Percentiles rank a stretch among this genome's conserved stretches.
Evolutionary conservation across 2,888 invertebrate genomes (phyloP).

Genomic region (Trissoscelio sp.): DNA sequence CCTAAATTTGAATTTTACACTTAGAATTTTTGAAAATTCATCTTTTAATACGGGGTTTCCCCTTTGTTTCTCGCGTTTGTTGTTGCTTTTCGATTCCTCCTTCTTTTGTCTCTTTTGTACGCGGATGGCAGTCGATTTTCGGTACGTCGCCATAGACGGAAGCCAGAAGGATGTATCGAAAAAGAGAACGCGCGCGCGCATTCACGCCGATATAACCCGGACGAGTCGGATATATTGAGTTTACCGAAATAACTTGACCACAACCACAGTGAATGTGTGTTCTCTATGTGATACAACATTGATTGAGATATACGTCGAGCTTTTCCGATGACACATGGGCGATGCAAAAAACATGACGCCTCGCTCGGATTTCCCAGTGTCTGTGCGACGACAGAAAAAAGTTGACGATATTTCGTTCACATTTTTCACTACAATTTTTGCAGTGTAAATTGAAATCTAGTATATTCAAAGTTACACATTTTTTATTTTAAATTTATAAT

Average conservation of each 20-base stretch:
- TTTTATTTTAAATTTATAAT: no score
- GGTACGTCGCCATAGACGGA: slow-evolving; percentile 59
- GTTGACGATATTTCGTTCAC: no score
- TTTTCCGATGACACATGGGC: slow-evolving; percentile 29
- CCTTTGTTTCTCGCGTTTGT: slow-evolving; percentile 48
- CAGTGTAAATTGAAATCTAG: no score
- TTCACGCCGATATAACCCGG: slow-evolving; percentile 60
- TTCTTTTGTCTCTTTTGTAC: slow-evolving; percentile 43
- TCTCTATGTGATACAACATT: slow-evolving; percentile 41
- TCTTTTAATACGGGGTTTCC: no score
- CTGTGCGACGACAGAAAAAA: no score
- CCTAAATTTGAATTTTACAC: no score
- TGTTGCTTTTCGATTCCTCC: slow-evolving; percentile 36
- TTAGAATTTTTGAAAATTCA: no score
- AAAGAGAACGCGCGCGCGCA: slow-evolving; percentile 67
- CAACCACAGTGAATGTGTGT: slow-evolving; percentile 34
- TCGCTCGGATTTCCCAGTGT: not conserved
- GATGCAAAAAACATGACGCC: slow-evolving; percentile 20
- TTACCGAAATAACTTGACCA: slow-evolving; percentile 67
- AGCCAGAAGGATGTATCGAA: slow-evolving; percentile 63
- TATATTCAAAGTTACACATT: no score
- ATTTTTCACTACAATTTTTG: no score
- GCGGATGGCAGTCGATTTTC: slow-evolving; percentile 48
- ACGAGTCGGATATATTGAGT: slow-evolving; percentile 63
- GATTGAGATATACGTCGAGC: slow-evolving; percentile 48